phyloP scores from a whole-genome alignment of 1,140 invertebrate genomes.

The Heliconius himera region DNA sequence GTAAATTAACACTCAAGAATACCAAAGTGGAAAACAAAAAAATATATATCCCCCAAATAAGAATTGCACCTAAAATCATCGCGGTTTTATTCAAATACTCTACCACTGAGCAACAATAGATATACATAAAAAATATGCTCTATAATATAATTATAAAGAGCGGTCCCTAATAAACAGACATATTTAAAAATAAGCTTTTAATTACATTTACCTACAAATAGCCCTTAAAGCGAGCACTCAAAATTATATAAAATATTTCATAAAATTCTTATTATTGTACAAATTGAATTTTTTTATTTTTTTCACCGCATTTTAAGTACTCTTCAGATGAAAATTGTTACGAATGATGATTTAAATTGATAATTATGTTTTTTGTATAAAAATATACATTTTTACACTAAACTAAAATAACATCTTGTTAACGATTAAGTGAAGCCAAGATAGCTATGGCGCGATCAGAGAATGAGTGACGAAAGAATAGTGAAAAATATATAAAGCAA shows the following conservation, averaged over 20 bases:
- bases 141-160: neutral
- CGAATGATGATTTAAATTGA: neutral
- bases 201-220: neutral
- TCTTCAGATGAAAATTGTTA: neutral
- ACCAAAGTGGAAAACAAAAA: no score
- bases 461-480: no score
- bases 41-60: no score
- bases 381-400: no score
- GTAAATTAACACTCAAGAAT: no score
- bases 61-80: no score
- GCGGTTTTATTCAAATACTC: no score
- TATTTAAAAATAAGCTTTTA: neutral
- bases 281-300: neutral
- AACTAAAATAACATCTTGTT: no score
- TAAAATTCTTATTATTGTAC: neutral
- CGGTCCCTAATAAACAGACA: neutral
- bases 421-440: no score
- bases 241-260: neutral
- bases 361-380: neutral
- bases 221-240: neutral
- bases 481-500: neutral
- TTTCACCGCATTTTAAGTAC: neutral
- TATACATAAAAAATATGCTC: no score
- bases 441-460: no score
- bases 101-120: no score